Conservation (phyloP, 30 jellyfish, hydroid and myxozoan genomes). For the Turritopsis dohrnii region DNA sequence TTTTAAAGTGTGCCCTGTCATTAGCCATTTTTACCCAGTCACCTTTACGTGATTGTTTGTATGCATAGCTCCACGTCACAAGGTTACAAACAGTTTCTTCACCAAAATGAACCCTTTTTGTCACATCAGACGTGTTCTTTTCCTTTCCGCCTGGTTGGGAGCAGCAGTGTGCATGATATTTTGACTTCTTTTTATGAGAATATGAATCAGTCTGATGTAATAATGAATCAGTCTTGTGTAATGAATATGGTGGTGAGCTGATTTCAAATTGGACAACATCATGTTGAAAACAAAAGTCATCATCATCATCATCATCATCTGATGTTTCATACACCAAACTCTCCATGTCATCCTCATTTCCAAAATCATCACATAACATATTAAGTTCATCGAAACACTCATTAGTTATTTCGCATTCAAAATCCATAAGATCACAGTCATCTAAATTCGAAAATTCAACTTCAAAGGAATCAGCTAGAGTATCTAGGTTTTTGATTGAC, state of each 20-base stretch:
- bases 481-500: background rate
- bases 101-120: constrained; percentile 12
- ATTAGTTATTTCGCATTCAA: background rate
- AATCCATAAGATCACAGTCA: background rate
- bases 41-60: constrained; percentile 23
- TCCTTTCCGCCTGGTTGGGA: background rate
- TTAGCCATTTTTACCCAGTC: constrained; percentile 28
- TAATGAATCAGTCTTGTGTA: no score
- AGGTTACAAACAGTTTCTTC: constrained; percentile 13
- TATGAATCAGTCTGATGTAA: no score
- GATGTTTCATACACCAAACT: constrained; percentile 14
- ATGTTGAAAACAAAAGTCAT: background rate
- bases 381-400: background rate
- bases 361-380: background rate
- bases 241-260: background rate
- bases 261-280: background rate
- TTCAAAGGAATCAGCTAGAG: background rate
- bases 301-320: constrained; percentile 26
- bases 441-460: background rate
- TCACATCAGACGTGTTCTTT: background rate
- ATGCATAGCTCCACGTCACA: constrained; percentile 18
- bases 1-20: constrained; percentile 27
- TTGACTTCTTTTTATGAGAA: background rate
- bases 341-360: background rate
- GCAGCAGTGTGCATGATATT: background rate